A percentile compares a stretch with the other conserved stretches of the same genome.
Conservation (phyloP, 2,113 vertebrate species). For the Pundamilia nyererei region DNA sequence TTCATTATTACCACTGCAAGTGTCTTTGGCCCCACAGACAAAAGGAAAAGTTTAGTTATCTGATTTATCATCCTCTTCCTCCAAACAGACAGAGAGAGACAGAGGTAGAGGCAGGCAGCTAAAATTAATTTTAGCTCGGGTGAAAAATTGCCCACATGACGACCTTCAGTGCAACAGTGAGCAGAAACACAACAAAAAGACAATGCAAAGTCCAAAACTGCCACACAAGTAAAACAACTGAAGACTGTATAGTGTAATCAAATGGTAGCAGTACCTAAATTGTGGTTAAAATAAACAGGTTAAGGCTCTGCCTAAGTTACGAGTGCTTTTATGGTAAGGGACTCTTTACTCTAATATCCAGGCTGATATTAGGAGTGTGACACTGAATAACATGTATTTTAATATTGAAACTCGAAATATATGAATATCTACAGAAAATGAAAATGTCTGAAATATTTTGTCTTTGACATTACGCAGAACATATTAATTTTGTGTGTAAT, state of each 20-base stretch:
- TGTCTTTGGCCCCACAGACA: background rate
- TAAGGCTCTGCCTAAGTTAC: background rate
- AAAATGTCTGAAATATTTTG: background rate
- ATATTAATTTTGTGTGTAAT: background rate
- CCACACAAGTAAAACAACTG: background rate
- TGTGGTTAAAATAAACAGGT: background rate
- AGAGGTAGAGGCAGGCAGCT: background rate
- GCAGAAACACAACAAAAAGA: background rate
- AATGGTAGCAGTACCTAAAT: background rate
- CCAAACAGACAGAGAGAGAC: background rate
- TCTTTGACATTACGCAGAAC: background rate
- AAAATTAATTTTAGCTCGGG: slow-evolving; percentile 29
- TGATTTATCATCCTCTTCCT: slow-evolving; percentile 28
- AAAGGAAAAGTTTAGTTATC: slow-evolving; percentile 12
- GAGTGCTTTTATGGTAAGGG: background rate
- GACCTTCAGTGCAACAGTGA: slow-evolving; percentile 1
- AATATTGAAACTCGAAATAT: background rate
- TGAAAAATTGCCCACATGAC: slow-evolving; percentile 14
- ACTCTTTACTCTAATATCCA: background rate
- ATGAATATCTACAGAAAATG: background rate
- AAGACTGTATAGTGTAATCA: background rate
- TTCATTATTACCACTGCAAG: background rate
- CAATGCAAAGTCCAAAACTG: background rate
- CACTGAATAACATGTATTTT: background rate
- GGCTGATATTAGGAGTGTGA: background rate